phyloP scores from a whole-genome alignment of 2,888 invertebrate species.

The Ectobius pallidus region DNA sequence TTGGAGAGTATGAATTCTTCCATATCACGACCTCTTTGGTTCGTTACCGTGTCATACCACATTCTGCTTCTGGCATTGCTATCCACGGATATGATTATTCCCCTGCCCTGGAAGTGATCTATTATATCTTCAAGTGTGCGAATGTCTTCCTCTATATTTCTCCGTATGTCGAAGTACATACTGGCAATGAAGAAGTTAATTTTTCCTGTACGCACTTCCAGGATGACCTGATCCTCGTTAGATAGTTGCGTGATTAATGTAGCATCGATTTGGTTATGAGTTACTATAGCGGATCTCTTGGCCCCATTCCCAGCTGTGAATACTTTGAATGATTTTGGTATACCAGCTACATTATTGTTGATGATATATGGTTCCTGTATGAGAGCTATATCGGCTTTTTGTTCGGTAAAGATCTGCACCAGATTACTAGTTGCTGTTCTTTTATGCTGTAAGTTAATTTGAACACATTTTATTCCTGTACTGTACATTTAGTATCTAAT shows the following conservation, averaged over 20 bases:
- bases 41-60: neutral
- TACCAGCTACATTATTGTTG: neutral
- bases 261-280: neutral
- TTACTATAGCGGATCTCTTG: neutral
- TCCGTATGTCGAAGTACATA: neutral
- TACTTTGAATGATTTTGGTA: neutral
- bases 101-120: neutral
- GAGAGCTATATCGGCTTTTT: neutral
- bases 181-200: neutral
- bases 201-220: too few species aligned
- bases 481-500: neutral
- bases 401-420: neutral
- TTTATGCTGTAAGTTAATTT: neutral
- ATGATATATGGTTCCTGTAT: neutral
- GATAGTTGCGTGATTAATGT: neutral
- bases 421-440: neutral
- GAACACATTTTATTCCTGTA: neutral
- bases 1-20: neutral
- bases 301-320: neutral
- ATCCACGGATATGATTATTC: neutral
- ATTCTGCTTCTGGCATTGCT: neutral
- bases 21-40: neutral
- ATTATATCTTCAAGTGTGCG: neutral
- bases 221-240: neutral
- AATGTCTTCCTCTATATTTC: neutral